These are phyloP conservation scores for Mantis religiosa DNA, from an alignment of 2,888 invertebrate species.

Conservation along the genomic window DNA sequence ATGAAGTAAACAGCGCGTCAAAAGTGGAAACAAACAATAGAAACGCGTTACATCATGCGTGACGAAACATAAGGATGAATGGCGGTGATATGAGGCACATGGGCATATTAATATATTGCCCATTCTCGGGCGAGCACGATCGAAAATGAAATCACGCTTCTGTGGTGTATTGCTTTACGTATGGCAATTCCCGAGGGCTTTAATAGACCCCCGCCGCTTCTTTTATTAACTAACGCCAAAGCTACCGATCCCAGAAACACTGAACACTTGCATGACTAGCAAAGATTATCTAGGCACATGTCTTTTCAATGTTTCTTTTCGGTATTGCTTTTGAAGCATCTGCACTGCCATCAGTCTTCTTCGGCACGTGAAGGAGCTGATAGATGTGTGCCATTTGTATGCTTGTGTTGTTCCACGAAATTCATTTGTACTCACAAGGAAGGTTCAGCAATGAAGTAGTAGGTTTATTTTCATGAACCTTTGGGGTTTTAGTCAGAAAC, in stretches of 20 bases:
- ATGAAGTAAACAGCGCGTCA: not conserved
- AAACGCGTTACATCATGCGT: not conserved
- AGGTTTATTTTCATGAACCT: no score
- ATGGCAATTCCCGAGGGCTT: not conserved
- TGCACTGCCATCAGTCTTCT: not conserved
- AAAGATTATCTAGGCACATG: not conserved
- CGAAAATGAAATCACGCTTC: not conserved
- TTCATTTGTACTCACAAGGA: no score
- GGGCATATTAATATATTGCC: not conserved
- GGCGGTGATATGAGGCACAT: not conserved
- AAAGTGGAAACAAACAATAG: not conserved
- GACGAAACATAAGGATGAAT: not conserved
- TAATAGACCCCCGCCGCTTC: not conserved
- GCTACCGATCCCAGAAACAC: not conserved
- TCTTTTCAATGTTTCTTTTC: not conserved
- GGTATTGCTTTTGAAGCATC: not conserved
- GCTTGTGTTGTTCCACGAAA: no score
- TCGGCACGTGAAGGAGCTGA: not conserved
- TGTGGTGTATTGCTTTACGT: not conserved
- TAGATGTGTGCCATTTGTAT: not conserved
- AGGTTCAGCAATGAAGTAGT: no score
- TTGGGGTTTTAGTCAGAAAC: no score
- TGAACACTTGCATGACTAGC: not conserved
- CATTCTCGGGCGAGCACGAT: not conserved
- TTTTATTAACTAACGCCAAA: not conserved